A percentile compares a stretch with the other conserved stretches of the same genome.
These are phyloP conservation scores for Drosophila pruinosa DNA, from an alignment of 1,140 invertebrate species.

Conservation along the genomic window DNA sequence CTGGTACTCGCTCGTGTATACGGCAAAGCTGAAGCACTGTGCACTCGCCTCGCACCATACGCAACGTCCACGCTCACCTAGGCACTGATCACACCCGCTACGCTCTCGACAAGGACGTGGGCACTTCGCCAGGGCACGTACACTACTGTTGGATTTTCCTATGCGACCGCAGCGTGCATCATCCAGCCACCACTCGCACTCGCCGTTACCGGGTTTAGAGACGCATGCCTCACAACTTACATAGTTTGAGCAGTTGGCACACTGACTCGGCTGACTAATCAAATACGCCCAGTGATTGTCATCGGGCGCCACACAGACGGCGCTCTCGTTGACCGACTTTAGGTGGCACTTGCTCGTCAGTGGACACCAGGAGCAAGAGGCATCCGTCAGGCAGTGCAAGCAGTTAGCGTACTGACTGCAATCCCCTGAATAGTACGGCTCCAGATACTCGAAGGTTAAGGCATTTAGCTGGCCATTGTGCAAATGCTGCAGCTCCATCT, in stretches of 20 bases:
- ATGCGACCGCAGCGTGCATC: slow-evolving; percentile 92
- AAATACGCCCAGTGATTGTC: slow-evolving; percentile 88
- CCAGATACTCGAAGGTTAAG: slow-evolving; percentile 94
- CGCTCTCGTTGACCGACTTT: slow-evolving; percentile 86
- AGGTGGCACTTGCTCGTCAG: slow-evolving; percentile 87
- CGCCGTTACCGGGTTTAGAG: slow-evolving; percentile 83
- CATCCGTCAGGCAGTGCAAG: slow-evolving; percentile 93
- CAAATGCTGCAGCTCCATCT: slow-evolving; percentile 91
- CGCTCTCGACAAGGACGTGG: slow-evolving; percentile 90
- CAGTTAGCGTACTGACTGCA: slow-evolving; percentile 93
- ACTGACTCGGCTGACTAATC: slow-evolving; percentile 90
- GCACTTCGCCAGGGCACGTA: slow-evolving; percentile 86
- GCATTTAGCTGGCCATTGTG: slow-evolving; percentile 89
- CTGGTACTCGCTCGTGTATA: slow-evolving; percentile 96
- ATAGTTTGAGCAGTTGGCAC: slow-evolving; percentile 93
- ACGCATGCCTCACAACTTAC: slow-evolving; percentile 93
- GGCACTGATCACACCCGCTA: slow-evolving; percentile 90
- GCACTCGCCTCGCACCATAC: slow-evolving; percentile 97
- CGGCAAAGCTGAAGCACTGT: slow-evolving; percentile 96
- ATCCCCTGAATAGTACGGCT: slow-evolving; percentile 91
- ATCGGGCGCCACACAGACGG: slow-evolving; percentile 83
- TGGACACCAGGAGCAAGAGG: slow-evolving; percentile 95
- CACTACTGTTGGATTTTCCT: slow-evolving; percentile 88
- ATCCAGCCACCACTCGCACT: slow-evolving; percentile 95
- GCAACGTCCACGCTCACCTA: slow-evolving; percentile 93